phyloP scores from a whole-genome alignment of 2,888 invertebrate species.

The Cordilura impudica region DNA sequence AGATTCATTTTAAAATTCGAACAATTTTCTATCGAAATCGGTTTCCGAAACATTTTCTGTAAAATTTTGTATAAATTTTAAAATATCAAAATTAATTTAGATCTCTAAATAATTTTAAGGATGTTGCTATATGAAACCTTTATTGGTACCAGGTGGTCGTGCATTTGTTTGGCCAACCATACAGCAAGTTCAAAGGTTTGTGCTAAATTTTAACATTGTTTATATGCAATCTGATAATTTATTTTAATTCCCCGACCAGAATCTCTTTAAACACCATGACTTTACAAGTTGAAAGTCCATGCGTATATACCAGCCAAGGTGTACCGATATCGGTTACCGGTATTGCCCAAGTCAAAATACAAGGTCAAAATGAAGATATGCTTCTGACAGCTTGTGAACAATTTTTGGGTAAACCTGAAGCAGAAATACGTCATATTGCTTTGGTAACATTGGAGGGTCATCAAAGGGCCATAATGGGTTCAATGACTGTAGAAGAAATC shows the following conservation, averaged over 20 bases:
- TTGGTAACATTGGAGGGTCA: constrained; percentile 95
- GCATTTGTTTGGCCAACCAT: constrained; percentile 98
- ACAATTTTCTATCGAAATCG: too few species aligned
- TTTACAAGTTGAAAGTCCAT: constrained; percentile 95
- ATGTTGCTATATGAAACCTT: constrained; percentile 95
- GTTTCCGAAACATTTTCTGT: too few species aligned
- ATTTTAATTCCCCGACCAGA: constrained; percentile 78
- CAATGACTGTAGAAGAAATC: constrained; percentile 97
- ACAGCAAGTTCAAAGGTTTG: constrained; percentile 88
- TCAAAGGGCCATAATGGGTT: constrained; percentile 97
- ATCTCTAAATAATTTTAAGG: constrained; percentile 81
- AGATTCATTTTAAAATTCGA: too few species aligned
- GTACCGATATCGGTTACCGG: constrained; percentile 98
- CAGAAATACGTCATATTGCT: constrained; percentile 94
- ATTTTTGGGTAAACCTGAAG: constrained; percentile 92
- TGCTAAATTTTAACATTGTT: background rate
- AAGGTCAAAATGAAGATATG: constrained; percentile 87
- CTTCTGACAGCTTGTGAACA: constrained; percentile 92
- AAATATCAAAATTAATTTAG: background rate
- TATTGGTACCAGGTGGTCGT: constrained; percentile 95
- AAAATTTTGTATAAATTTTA: too few species aligned
- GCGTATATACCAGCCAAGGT: constrained; percentile 97
- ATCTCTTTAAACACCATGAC: constrained; percentile 99
- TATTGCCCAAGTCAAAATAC: constrained; percentile 95
- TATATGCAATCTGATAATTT: background rate